These are phyloP conservation scores for Thymelicus lineola DNA, from an alignment of 2,888 invertebrate species.

Conservation along the genomic window DNA sequence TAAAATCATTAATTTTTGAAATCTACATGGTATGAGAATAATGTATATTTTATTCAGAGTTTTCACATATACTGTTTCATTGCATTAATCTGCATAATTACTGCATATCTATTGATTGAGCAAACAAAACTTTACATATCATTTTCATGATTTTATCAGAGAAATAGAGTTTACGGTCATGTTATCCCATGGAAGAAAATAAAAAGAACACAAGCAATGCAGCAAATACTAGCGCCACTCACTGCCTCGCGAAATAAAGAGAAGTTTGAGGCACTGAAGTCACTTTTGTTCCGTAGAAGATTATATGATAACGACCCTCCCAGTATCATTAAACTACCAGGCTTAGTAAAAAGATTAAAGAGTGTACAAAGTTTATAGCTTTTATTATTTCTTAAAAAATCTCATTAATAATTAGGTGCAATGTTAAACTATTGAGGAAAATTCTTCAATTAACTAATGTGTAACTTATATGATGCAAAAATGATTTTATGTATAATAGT, in stretches of 20 bases:
- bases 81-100: too few relatives aligned
- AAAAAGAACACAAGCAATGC: constrained; percentile 43
- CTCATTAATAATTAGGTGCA: too few relatives aligned
- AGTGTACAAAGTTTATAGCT: constrained; percentile 17
- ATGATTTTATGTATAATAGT: too few relatives aligned
- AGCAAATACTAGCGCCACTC: constrained; percentile 48
- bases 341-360: constrained; percentile 25
- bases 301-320: constrained; percentile 47
- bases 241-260: constrained; percentile 49
- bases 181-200: constrained; percentile 64
- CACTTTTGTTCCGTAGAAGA: constrained; percentile 60
- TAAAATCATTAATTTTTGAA: too few relatives aligned
- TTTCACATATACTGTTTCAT: background rate
- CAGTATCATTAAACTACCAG: constrained; percentile 49
- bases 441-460: too few relatives aligned
- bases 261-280: constrained; percentile 55
- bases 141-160: constrained; percentile 33
- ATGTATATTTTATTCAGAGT: background rate
- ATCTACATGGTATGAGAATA: too few relatives aligned
- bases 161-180: constrained; percentile 58
- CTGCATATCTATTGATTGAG: too few relatives aligned
- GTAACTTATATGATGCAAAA: too few relatives aligned
- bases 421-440: too few relatives aligned
- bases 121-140: background rate
- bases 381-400: constrained; percentile 22